A percentile compares a stretch with the other conserved stretches of the same genome.
phyloP scores from a whole-genome alignment of 2,797 vertebrate species.

The Gallinago stenura region DNA sequence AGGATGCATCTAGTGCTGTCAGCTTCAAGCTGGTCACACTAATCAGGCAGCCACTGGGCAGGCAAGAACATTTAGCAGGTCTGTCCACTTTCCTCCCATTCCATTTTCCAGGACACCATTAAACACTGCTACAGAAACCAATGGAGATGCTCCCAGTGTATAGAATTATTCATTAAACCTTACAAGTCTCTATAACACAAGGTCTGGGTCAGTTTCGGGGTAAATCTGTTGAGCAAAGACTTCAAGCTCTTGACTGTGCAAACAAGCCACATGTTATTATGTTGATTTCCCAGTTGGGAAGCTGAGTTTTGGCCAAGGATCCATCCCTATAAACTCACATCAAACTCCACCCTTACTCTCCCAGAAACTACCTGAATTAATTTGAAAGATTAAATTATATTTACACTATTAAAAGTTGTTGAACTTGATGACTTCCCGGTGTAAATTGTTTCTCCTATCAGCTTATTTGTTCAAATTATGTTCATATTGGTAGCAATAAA shows the following conservation, averaged over 20 bases:
- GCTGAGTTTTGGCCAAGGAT: background rate
- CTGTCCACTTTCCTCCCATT: background rate
- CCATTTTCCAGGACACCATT: background rate
- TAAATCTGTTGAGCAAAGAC: background rate
- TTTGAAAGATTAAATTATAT: background rate
- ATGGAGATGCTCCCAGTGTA: background rate
- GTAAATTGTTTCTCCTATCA: background rate
- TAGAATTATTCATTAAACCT: background rate
- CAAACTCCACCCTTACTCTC: background rate
- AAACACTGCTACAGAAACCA: background rate
- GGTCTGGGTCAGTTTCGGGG: background rate
- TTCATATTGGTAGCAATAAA: background rate
- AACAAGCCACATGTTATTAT: background rate
- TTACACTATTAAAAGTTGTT: background rate
- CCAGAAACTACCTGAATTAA: background rate
- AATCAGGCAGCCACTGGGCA: background rate
- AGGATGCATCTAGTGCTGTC: background rate
- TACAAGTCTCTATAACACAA: background rate
- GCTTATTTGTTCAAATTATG: background rate
- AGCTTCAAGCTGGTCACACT: background rate
- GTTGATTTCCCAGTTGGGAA: background rate
- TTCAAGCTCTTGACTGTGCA: background rate
- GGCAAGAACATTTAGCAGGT: background rate
- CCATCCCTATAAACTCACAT: background rate
- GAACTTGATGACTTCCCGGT: background rate